Evolutionary conservation across 2,888 invertebrate species (phyloP).

Genomic region (Ophion ventricosus): DNA sequence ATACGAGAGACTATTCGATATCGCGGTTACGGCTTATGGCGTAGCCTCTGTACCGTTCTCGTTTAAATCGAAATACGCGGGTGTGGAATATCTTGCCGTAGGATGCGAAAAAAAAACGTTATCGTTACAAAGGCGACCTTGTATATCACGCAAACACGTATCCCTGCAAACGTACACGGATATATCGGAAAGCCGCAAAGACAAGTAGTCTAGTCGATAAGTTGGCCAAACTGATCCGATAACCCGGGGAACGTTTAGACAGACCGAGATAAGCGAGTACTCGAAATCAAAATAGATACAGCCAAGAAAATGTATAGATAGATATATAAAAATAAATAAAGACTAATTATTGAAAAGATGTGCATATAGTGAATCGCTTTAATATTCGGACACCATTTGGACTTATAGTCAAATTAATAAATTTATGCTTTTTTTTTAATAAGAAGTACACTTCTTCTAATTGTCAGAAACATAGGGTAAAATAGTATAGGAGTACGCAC

Average conservation of each 20-base stretch:
- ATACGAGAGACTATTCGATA: constrained; percentile 19
- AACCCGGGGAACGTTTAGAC: background rate
- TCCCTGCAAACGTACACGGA: background rate
- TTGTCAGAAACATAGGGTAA: too few species aligned
- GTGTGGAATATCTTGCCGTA: constrained; percentile 32
- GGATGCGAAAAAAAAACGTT: constrained; percentile 31
- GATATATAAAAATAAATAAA: background rate
- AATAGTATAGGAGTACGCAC: too few species aligned
- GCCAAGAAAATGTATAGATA: background rate
- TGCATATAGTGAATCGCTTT: too few species aligned
- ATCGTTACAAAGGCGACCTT: constrained; percentile 7
- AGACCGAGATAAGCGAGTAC: background rate
- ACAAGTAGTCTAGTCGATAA: background rate
- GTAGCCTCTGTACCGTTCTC: constrained; percentile 13
- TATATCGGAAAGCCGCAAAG: background rate
- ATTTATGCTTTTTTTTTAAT: too few species aligned
- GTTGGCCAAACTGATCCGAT: constrained; percentile 8
- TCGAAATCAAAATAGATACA: background rate
- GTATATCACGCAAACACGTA: background rate
- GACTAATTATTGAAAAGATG: too few species aligned
- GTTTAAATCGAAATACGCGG: constrained; percentile 7
- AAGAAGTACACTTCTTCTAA: too few species aligned
- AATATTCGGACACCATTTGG: too few species aligned
- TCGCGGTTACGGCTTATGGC: constrained; percentile 18
- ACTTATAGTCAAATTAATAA: too few species aligned